Evolutionary conservation across 2,888 invertebrate genomes (phyloP).

Genomic region (Harmothoe impar): DNA sequence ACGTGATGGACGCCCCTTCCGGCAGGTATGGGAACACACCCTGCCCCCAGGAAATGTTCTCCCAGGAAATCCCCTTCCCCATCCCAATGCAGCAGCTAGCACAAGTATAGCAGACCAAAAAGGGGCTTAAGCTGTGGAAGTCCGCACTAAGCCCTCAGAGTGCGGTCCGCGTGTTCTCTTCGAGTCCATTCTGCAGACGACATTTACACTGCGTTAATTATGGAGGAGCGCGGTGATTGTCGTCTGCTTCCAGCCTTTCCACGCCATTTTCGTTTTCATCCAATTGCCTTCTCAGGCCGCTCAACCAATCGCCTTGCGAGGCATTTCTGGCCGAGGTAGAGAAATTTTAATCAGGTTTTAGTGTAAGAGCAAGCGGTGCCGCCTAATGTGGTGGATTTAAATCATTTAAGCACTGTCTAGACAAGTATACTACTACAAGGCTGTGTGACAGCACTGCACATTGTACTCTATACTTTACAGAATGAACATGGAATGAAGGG

Average conservation of each 20-base stretch:
- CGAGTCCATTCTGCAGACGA: background rate
- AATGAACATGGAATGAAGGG: too few species aligned
- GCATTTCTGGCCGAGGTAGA: background rate
- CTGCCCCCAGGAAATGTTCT: too few species aligned
- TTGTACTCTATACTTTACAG: too few species aligned
- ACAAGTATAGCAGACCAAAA: background rate
- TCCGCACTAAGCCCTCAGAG: background rate
- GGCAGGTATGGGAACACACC: too few species aligned
- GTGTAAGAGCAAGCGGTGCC: background rate
- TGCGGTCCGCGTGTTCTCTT: background rate
- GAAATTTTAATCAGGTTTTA: background rate
- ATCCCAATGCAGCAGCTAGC: too few species aligned
- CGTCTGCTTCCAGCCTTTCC: background rate
- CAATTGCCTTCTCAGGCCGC: background rate
- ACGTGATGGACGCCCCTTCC: too few species aligned
- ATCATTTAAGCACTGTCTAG: too few species aligned
- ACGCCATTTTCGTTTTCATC: background rate
- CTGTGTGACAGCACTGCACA: too few species aligned
- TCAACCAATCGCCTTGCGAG: background rate
- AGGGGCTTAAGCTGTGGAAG: background rate
- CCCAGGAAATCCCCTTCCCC: too few species aligned
- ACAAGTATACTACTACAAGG: too few species aligned
- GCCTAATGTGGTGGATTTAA: background rate
- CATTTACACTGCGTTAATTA: constrained; percentile 12
- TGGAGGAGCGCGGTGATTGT: background rate